Base-by-base conservation (phyloP, 92 coral and sea anemone genomes). In the Diadumene lineata region DNA sequence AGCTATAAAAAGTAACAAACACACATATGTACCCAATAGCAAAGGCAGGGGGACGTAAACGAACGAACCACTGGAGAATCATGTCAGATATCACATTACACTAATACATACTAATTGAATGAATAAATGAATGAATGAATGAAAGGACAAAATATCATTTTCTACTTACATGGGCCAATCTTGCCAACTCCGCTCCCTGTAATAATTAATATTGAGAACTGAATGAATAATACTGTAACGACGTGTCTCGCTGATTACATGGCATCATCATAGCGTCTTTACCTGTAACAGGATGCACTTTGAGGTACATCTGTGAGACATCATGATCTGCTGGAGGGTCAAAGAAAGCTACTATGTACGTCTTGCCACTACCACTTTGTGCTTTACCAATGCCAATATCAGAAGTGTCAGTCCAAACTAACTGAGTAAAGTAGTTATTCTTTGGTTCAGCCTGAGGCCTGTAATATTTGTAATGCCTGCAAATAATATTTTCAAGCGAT, bases 121-220 rank as follows among this genome's bases (percentile, higher is more conserved):
- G n/a, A n/a, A n/a, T n/a, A n/a, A n/a, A n/a, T n/a, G n/a, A n/a
- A n/a, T n/a, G n/a, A n/a, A n/a, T n/a, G n/a, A n/a, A n/a, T n/a
- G n/a, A n/a, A 55, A 6, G 22, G 22, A 55, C 11, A 9, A 4
- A 4, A n/a, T 9, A 55, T 8, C 8, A 73, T 6, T 27, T 1
- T 8, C 43, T 19, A 71, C 91, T 75, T 79, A 94, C 98, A 79
- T 51, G 87, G 85, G 10, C 98, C 97, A 16, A 77, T 70, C 80
- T 84, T 94, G 46, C 97, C 98, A 50, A 90, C 93, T 18, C 97
- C 98, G 53, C 97, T 94, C 1, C 98, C 98, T 94, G 71, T 17
- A 38, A 53, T 4, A 15, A 53, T 2, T 13, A n/a, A 23, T 53
- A 53, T 21, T 13, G 19, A 9, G n/a, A 21, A 9, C 19, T 9